Base-by-base conservation (phyloP, 2,888 invertebrate species). In the Andrena camellia region DNA sequence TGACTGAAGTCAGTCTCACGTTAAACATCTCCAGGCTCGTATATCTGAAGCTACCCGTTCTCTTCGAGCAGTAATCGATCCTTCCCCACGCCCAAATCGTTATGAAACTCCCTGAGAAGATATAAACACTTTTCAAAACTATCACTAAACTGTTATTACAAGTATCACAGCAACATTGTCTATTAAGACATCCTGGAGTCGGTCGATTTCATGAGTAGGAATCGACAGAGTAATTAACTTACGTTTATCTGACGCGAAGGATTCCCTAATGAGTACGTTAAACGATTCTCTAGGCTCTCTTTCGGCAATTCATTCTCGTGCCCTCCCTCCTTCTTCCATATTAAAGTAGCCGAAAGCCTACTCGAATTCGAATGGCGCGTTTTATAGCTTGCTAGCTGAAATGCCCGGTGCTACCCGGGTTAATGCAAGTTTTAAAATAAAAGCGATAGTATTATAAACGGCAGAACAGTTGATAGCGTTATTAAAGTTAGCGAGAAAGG, bases 51-150 rank as follows among this genome's bases (percentile, higher is more conserved):
- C 26, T 59, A 68, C 48, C 68, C 69, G 74, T 23, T 71, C 72
- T 67, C 31, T 48, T 59, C 73, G 76, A 81, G 83, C 82, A 26
- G 74, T 80, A 78, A 86, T 85, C 77, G 89, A 83, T 70, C 83
- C 86, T 82, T 85, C 66, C 76, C 81, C 81, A 84, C 82, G 86
- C 83, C 81, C 81, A 81, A 79, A 68, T 73, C 76, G 64, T 88
- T 87, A 85, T 67, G 86, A 90, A 88, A 90, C 78, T 76, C 68
- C 63, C 63, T 63, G 60, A 57, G 48, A 60, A 59, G 74, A 72
- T 63, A 78, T 62, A 59, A 71, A 78, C 72, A 78, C 62, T 78
- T 83, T 81, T 74, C 72, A 48, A 79, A 80, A 70, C 66, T 67
- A 74, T 72, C 54, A 84, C 74, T 78, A 13, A 29, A 63, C 70